Base-by-base conservation (phyloP, 2,113 vertebrate species). In the Chrysochloris asiatica region DNA sequence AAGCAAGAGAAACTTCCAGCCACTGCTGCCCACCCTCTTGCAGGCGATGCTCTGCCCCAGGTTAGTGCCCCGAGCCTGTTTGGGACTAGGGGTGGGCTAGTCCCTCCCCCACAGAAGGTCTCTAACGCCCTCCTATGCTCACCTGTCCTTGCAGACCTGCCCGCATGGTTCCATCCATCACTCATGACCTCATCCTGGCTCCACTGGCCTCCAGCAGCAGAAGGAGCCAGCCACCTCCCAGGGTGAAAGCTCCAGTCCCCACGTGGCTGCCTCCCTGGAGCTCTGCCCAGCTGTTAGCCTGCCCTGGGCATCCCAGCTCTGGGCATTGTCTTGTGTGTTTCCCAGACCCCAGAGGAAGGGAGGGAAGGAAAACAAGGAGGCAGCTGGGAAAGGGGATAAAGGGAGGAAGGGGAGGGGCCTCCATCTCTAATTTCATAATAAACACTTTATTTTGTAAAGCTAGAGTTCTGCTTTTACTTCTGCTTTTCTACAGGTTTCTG, bases 341-440 rank as follows among this genome's bases (percentile, higher is more conserved):
- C 92, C 94, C 90, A 93, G 76, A 76, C 93, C 90, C 82, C 86
- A 41, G 69, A 50, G 78, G 82, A n/a, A n/a, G 61, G 71, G 54
- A 43, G 75, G 69, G 69, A 33, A 84, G 65, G 59, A 43, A 71
- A 78, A 82, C 38, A 36, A 71, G 91, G 92, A 95, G 90, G 96
- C 71, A 83, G 83, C 93, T 90, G 92, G 90, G 93, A 83, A 94
- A 92, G 73, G 91, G 90, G 73, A 79, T 93, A 96, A 41, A 94
- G 84, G 92, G 95, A 92, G 93, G 94, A 96, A 86, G 52, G 95
- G 96, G 95, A 96, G 96, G 88, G 94, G 94, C 96, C 94, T 96
- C 94, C 96, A 97, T 97, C 95, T 97, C 96, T 96, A 96, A 97
- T 96, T 97, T 97, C 96, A 97, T 96, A 97, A 96, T 97, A 96